A percentile compares a stretch with the other conserved stretches of the same genome.
These are phyloP conservation scores for Sylvilagus floridanus DNA, from an alignment of 2,797 vertebrate genomes.

Conservation along the genomic window DNA sequence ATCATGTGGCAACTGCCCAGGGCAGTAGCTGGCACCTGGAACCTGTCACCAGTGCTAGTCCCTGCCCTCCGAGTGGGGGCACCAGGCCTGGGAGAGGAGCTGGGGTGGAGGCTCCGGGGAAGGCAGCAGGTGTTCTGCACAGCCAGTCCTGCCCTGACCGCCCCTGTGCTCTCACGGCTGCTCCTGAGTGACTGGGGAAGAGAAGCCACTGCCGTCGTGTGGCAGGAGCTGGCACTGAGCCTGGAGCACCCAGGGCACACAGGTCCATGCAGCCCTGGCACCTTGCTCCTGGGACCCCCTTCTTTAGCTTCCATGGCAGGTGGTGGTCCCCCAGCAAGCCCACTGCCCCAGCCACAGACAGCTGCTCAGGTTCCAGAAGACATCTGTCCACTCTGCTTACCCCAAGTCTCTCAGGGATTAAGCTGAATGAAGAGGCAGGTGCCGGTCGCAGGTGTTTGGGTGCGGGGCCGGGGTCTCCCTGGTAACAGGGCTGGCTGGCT, in stretches of 20 bases:
- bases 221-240: not conserved
- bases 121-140: rapidly evolving
- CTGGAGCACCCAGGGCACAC: not conserved
- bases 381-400: not conserved
- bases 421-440: conserved; percentile 64
- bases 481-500: conserved; percentile 62
- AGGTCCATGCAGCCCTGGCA: not conserved
- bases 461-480: conserved; percentile 55
- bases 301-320: no score
- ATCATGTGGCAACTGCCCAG: rapidly evolving
- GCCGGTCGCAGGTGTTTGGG: conserved; percentile 42
- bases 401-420: not conserved
- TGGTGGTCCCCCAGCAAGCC: not conserved
- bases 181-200: not conserved
- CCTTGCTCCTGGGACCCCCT: no score
- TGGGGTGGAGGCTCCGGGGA: not conserved
- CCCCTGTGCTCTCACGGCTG: not conserved
- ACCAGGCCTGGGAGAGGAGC: not conserved
- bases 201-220: not conserved
- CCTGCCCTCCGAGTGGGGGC: not conserved
- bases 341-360: not conserved
- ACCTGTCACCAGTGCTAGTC: not conserved
- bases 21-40: not conserved
- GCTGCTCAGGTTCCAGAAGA: not conserved
- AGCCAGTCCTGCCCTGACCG: not conserved